Evolutionary conservation across 2,797 vertebrate genomes (phyloP), one percentile per base, ranked within the genome.

Genomic region (Ataeniobius toweri): DNA sequence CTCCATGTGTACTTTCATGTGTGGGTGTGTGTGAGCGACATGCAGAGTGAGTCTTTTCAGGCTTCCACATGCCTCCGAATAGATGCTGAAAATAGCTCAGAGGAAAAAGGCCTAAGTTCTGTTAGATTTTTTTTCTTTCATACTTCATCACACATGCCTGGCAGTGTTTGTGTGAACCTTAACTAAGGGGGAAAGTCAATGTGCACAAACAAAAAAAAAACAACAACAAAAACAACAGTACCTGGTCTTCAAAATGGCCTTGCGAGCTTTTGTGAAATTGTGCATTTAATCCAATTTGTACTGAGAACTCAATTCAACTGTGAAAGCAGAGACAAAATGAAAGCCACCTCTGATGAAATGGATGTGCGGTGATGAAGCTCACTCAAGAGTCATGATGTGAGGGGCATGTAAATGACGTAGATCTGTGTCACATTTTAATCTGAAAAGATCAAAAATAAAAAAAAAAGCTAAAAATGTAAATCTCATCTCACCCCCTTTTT

Each of bases 241-340:
- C 80, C 85, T 83, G 81, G 59, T 85, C 78, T 80, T 86, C 76
- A 80, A 89, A 87, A 80, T 82, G 73, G 68, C 74, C 74, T 78
- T 48, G 46, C 65, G 39, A 84, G 80, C 84, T 59, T 26, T 53
- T 44, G 84, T 91, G 79, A 93, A 93, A 93, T 91, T 90, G 86
- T 83, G 86, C 83, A 83, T 91, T 93, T 93, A 89, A 94, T 93
- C 91, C 77, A 86, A 92, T 93, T 93, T 91, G 83, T 73, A 82
- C 31, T 58, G 73, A 81, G 82, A 80, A 70, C 83, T 91, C 88
- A 88, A 88, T 85, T 87, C 78, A 88, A 83, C 91, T 89, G 91
- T 90, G 88, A 88, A 91, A 88, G 80, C 69, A 46, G 73, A 81
- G 82, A 68, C 46, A 36, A 86, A 90, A 89, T 87, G 83, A 88